Conservation (phyloP, 2,113 vertebrate genomes). For the Ahaetulla prasina region DNA sequence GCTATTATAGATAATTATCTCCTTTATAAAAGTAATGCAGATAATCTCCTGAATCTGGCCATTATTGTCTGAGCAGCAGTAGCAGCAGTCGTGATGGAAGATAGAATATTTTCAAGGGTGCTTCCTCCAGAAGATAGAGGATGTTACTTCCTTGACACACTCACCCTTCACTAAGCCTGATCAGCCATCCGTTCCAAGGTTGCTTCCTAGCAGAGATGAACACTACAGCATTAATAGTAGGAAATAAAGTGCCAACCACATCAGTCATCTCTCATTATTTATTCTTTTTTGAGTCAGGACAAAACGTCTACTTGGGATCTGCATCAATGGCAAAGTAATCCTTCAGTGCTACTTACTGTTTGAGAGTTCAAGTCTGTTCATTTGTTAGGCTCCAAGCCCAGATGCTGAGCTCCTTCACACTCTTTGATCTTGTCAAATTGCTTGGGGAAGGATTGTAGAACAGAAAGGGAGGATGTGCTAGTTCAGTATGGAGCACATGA, state of each 20-base stretch:
- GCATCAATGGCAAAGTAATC: slow-evolving; percentile 36
- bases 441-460: slow-evolving; percentile 15
- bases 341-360: slow-evolving; percentile 37
- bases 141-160: neutral
- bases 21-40: neutral
- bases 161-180: neutral
- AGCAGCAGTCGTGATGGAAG: neutral
- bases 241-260: slow-evolving; percentile 1
- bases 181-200: neutral
- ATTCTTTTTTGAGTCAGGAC: slow-evolving; percentile 29
- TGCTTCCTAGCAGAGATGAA: slow-evolving; percentile 2
- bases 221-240: slow-evolving; percentile 22
- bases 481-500: neutral
- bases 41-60: neutral
- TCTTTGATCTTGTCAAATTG: slow-evolving; percentile 26
- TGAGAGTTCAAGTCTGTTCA: slow-evolving; percentile 34
- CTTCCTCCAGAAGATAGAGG: neutral
- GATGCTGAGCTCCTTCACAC: slow-evolving; percentile 21
- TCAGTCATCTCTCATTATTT: slow-evolving; percentile 31
- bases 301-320: slow-evolving; percentile 26
- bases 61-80: neutral
- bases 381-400: slow-evolving; percentile 30
- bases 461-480: neutral
- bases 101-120: neutral
- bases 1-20: neutral